These are phyloP conservation scores for Trileptium ribeirensis DNA, from an alignment of 2,888 invertebrate species.

Conservation along the genomic window DNA sequence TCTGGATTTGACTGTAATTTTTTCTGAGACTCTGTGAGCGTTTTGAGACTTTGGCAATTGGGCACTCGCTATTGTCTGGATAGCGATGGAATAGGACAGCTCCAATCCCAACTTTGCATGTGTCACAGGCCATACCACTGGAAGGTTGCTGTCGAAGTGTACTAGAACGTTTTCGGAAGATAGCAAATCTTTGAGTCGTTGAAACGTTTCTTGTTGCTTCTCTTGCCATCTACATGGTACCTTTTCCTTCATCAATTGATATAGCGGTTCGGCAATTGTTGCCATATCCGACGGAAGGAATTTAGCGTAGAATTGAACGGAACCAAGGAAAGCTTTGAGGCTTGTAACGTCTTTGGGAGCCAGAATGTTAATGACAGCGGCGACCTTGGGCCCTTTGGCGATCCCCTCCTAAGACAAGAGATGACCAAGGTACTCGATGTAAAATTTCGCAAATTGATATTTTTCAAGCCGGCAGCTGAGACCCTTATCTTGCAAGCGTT, in stretches of 20 bases:
- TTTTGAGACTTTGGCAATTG: conserved; percentile 39
- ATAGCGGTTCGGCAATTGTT: background rate
- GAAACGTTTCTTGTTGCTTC: background rate
- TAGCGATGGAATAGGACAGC: conserved; percentile 29
- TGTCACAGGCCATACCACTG: conserved; percentile 6
- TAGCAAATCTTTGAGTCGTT: background rate
- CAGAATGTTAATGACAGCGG: conserved; percentile 27
- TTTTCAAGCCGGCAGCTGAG: conserved; percentile 25
- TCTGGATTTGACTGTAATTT: conserved; percentile 38
- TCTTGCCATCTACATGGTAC: background rate
- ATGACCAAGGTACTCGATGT: conserved; percentile 13
- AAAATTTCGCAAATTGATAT: conserved; percentile 11
- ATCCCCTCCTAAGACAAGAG: conserved; percentile 17
- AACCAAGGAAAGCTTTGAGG: background rate
- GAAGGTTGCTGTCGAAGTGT: background rate
- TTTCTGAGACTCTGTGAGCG: conserved; percentile 33
- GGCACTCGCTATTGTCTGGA: conserved; percentile 27
- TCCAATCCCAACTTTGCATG: conserved; percentile 16
- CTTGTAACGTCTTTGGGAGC: background rate
- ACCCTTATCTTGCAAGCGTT: conserved; percentile 8
- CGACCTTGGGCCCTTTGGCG: conserved; percentile 22
- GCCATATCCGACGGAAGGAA: background rate
- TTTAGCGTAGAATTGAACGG: background rate
- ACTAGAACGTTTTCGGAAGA: background rate
- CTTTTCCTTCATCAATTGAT: background rate